A percentile compares a stretch with the other conserved stretches of the same genome.
These are phyloP conservation scores for Colletes latitarsis DNA, from an alignment of 1,140 invertebrate species.

Conservation along the genomic window DNA sequence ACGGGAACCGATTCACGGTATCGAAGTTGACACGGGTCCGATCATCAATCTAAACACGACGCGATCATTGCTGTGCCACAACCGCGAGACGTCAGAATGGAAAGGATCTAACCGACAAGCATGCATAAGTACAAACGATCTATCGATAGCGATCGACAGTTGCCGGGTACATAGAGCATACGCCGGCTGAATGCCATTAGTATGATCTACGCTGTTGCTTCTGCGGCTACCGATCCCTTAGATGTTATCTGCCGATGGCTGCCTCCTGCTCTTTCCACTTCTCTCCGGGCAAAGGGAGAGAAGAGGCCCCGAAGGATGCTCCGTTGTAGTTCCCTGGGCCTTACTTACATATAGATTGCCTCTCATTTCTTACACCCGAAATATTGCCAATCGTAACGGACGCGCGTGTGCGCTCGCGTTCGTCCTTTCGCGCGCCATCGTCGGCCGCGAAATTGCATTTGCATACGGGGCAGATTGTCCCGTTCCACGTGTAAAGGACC, in stretches of 20 bases:
- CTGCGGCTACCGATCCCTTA: constrained; percentile 69
- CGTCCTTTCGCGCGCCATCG: too few species aligned
- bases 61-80: not conserved
- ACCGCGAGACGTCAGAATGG: not conserved
- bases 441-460: constrained; percentile 68
- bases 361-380: constrained; percentile 68
- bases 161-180: constrained; percentile 42
- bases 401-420: not conserved
- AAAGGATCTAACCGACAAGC: constrained; percentile 17
- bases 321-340: constrained; percentile 43
- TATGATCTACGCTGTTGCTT: constrained; percentile 72
- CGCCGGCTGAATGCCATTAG: constrained; percentile 64
- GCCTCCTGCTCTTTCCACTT: constrained; percentile 5
- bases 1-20: not conserved
- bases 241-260: constrained; percentile 55
- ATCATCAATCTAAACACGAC: constrained; percentile 9
- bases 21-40: constrained; percentile 18
- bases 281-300: constrained; percentile 14
- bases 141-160: constrained; percentile 67
- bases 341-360: constrained; percentile 75
- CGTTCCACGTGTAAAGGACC: constrained; percentile 56
- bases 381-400: constrained; percentile 69
- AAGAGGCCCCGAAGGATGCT: constrained; percentile 16
- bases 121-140: constrained; percentile 40
- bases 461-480: constrained; percentile 68